Evolutionary conservation across 2,113 vertebrate genomes (phyloP), one percentile per base, ranked within the genome.

Genomic region (Rana temporaria): DNA sequence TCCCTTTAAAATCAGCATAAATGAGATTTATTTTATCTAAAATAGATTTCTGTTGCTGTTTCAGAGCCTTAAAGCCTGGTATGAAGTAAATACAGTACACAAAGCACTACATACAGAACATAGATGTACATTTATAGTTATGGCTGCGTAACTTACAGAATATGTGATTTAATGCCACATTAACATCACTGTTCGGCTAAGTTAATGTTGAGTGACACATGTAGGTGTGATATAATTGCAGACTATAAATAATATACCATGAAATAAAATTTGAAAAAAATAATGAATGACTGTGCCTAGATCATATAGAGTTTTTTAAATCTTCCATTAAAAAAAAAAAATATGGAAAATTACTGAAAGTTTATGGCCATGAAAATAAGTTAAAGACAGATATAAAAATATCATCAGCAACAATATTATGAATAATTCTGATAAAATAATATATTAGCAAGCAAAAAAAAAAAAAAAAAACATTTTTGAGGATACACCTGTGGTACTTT

Each of bases 211-310:
- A 60, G 78, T 69, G 65, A 70, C 65, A 79, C 24, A 69, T 69
- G 66, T 69, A 70, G 78, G 78, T 79, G 78, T 79, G 6, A 69
- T 79, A 70, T 69, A 79, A 79, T 79, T 79, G 78, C 78, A 69
- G 30, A 32, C 78, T 69, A 55, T 79, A 60, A 79, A 79, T 79
- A 79, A 57, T 68, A 53, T 79, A 56, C 78, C 65, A 79, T 57
- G 59, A 79, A 57, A 57, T 79, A 69, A 6, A 70, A 34, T 60
- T 57, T 79, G 32, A 57, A 69, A 66, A 55, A 55, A 79, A 14
- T 8, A 38, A 79, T 69, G 53, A 69, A 53, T 2, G 26, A 79
- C 19, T 48, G 67, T 70, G 66, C 69, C 78, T 69, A 24, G 32
- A 79, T 79, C 19, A 60, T 56, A 30, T 42, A 2, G 26, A 69